Conservation (phyloP, 2,113 vertebrate species). For the Cheirogaleus medius region DNA sequence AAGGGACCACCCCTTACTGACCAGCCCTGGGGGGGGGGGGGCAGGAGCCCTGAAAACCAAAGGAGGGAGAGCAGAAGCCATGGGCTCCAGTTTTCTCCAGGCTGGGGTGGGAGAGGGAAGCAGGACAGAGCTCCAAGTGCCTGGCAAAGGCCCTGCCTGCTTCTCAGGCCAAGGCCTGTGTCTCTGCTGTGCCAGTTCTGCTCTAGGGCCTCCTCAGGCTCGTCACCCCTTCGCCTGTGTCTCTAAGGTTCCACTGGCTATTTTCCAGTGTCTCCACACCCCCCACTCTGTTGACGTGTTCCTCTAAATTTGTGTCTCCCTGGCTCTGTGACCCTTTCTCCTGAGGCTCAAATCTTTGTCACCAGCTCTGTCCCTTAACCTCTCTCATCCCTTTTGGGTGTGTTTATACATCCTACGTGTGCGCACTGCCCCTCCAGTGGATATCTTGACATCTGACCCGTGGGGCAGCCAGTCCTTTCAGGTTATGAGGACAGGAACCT, state of each 20-base stretch:
- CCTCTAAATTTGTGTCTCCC: background rate
- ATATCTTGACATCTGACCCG: background rate
- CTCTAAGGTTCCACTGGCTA: background rate
- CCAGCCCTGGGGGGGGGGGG: background rate
- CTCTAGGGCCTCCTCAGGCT: background rate
- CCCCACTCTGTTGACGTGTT: background rate
- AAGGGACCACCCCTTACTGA: slow-evolving; percentile 95
- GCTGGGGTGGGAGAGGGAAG: background rate
- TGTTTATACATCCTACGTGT: background rate
- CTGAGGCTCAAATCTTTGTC: background rate
- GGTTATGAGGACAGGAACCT: background rate
- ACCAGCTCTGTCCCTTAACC: background rate
- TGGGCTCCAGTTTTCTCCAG: slow-evolving; percentile 19
- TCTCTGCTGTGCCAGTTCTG: background rate
- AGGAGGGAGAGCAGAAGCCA: slow-evolving; percentile 51
- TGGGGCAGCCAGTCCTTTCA: background rate
- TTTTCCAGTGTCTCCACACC: background rate
- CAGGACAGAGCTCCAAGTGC: background rate
- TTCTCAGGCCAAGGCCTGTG: background rate
- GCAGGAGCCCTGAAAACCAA: background rate
- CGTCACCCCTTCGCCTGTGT: background rate
- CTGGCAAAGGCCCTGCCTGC: background rate
- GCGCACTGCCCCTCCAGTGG: background rate
- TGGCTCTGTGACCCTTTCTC: background rate
- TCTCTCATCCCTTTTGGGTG: background rate